Percentiles rank a stretch among this genome's conserved stretches.
These are phyloP conservation scores for Dolichopus griseipennis DNA, from an alignment of 2,888 invertebrate genomes.

Conservation along the genomic window DNA sequence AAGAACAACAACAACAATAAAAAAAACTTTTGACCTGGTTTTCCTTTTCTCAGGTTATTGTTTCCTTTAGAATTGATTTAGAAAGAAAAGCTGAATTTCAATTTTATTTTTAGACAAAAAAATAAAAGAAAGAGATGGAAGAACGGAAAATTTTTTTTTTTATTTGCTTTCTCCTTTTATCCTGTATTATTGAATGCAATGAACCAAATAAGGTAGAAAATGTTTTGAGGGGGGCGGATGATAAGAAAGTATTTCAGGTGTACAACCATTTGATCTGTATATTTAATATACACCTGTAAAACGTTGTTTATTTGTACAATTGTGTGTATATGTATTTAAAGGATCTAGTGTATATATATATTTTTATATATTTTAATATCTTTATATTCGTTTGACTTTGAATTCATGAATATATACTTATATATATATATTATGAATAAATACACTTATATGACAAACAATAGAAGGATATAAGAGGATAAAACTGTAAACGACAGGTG, in stretches of 20 bases:
- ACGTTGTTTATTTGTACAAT: not conserved
- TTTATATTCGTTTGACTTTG: not conserved
- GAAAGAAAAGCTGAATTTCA: not conserved
- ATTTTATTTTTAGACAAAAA: not conserved
- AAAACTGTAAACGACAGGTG: conserved; percentile 6
- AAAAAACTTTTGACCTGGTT: conserved; percentile 1
- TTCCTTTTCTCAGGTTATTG: not conserved
- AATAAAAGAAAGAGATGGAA: not conserved
- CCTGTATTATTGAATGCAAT: not conserved
- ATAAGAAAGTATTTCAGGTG: too few relatives aligned
- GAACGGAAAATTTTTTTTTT: not conserved
- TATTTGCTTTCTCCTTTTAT: too few relatives aligned
- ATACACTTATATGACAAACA: not conserved
- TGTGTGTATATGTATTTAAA: not conserved
- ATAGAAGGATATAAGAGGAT: not conserved
- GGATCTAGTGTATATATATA: not conserved
- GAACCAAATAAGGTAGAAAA: not conserved
- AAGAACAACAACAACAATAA: not conserved
- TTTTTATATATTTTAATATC: not conserved
- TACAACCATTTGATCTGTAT: not conserved
- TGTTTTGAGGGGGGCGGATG: not conserved
- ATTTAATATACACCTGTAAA: not conserved
- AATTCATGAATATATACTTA: not conserved
- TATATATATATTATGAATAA: not conserved
- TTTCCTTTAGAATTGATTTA: not conserved